These are phyloP conservation scores for Dynastes tityus DNA, from an alignment of 2,888 invertebrate species.

Conservation along the genomic window DNA sequence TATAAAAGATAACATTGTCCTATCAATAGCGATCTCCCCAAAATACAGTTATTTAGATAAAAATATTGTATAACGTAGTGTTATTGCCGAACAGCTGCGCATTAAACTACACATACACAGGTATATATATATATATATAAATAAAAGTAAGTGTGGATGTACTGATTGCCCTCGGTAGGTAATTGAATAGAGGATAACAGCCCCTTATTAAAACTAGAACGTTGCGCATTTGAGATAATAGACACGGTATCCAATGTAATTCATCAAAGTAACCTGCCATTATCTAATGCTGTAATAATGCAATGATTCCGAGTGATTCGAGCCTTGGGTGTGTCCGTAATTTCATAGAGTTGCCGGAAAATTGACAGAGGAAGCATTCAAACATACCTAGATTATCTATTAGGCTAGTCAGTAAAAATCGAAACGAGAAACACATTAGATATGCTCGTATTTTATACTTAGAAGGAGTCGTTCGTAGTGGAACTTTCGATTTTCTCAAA, in stretches of 20 bases:
- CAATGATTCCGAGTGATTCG: conserved; percentile 28
- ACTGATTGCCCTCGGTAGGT: conserved; percentile 1
- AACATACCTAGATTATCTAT: conserved; percentile 24
- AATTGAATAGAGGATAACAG: conserved; percentile 23
- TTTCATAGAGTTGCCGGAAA: conserved; percentile 38
- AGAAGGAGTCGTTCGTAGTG: conserved; percentile 5
- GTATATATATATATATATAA: neutral
- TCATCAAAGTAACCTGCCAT: conserved; percentile 36
- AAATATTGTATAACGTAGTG: neutral
- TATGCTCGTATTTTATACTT: conserved; percentile 13
- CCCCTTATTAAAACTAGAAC: conserved; percentile 28
- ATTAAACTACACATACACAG: neutral
- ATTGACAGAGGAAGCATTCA: conserved; percentile 20
- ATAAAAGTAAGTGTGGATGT: neutral
- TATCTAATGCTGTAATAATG: conserved; percentile 21
- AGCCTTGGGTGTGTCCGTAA: conserved; percentile 32
- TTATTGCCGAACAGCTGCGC: neutral
- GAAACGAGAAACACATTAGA: conserved; percentile 31
- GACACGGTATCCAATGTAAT: conserved; percentile 23
- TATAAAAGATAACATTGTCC: conserved; percentile 8
- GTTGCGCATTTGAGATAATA: conserved; percentile 31
- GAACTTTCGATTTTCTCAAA: conserved; percentile 10
- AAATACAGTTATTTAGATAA: conserved; percentile 4
- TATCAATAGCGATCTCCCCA: neutral
- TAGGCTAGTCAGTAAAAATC: conserved; percentile 12